These are phyloP conservation scores for Ctenopoma kingsleyae DNA, from an alignment of 2,797 vertebrate species.

Conservation along the genomic window DNA sequence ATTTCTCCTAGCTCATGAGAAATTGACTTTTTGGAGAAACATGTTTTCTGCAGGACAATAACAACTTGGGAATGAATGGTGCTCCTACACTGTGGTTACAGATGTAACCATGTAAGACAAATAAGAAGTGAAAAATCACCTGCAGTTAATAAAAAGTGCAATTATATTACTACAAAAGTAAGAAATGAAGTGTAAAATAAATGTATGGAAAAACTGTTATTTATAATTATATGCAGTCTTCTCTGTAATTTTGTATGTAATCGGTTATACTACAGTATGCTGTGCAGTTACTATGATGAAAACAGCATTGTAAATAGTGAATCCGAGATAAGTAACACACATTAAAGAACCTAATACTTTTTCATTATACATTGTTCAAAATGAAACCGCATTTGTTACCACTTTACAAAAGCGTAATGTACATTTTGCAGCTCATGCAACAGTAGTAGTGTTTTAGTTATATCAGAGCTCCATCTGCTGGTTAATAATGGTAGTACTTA, in stretches of 20 bases:
- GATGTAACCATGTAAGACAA: background rate
- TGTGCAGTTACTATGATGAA: slow-evolving; percentile 30
- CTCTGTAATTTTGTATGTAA: slow-evolving; percentile 40
- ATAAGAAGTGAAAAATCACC: background rate
- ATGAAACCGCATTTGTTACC: background rate
- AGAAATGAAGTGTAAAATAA: slow-evolving; percentile 55
- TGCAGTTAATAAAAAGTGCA: slow-evolving; percentile 43
- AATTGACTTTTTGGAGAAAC: background rate
- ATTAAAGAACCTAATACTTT: background rate
- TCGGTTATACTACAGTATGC: slow-evolving; percentile 25
- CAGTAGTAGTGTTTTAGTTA: background rate
- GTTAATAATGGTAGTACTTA: slow-evolving; percentile 6
- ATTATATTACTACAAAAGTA: slow-evolving; percentile 43
- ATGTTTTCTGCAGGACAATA: background rate
- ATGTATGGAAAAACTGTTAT: slow-evolving; percentile 51
- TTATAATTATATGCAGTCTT: slow-evolving; percentile 63
- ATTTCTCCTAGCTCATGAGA: background rate
- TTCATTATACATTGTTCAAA: slow-evolving; percentile 11
- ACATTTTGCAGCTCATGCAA: background rate
- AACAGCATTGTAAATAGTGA: slow-evolving; percentile 18
- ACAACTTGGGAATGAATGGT: slow-evolving; percentile 5
- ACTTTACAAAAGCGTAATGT: background rate
- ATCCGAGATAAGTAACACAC: slow-evolving; percentile 11
- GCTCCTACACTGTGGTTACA: slow-evolving; percentile 13
- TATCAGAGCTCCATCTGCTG: slow-evolving; percentile 59